Base-by-base conservation (phyloP, 2,113 vertebrate species). In the Emydura subglobosa region DNA sequence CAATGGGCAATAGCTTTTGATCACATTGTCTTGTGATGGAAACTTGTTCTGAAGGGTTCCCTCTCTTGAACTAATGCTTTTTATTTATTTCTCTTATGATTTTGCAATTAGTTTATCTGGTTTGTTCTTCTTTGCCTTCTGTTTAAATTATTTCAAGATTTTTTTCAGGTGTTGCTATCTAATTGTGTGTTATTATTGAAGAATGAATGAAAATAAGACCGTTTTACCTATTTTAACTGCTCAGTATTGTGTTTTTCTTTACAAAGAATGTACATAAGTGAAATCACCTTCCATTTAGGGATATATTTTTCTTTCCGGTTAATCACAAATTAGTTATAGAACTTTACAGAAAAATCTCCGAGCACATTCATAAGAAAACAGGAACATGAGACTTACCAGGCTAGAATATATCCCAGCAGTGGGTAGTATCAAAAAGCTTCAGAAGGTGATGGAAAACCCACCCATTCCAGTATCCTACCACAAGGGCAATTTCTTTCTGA, bases 111-210 rank as follows among this genome's bases (percentile, higher is more conserved):
- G 81, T 82, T 98, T 94, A 91, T 96, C 98, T 87, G 90, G 82
- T 98, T 98, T 98, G 95, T 96, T 97, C 96, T 97, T 95, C 94
- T 95, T 96, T 98, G 98, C 98, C 98, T 98, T 98, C 95, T 91
- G 96, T 97, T 97, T 98, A 98, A 98, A 98, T 97, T 98, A 98
- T 98, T 98, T 97, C 92, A 90, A 93, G 89, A 57, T 95, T 90
- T 88, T 95, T 90, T 88, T 89, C 92, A 94, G 86, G 82, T 94
- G 74, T 53, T 91, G 86, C 96, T 97, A 85, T 97, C 94, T 96
- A 94, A 94, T 80, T 92, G 80, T 97, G 90, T 98, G 94, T 96
- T 97, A 91, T 94, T 97, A 94, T 92, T 96, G 95, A 95, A 97
- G 95, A 96, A 93, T 97, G 97, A 96, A 94, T 96, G 94, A 96